Evolutionary conservation across 2,113 vertebrate species (phyloP).

Genomic region (Neofelis nebulosa): DNA sequence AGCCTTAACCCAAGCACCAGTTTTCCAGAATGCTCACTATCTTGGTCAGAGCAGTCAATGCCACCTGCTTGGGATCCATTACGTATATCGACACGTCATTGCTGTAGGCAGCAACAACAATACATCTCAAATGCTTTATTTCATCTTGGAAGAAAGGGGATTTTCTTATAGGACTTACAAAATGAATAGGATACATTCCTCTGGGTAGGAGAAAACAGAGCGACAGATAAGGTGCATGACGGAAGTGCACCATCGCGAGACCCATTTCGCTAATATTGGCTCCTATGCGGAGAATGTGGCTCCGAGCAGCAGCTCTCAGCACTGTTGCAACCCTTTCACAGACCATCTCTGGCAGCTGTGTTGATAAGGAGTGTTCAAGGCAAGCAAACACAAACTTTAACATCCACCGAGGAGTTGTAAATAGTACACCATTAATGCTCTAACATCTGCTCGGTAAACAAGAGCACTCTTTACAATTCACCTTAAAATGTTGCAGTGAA

Average conservation of each 20-base stretch:
- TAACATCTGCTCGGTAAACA: slow-evolving; percentile 62
- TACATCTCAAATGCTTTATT: background rate
- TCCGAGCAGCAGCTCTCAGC: background rate
- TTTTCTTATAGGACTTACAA: background rate
- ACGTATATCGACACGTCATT: background rate
- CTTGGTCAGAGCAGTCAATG: background rate
- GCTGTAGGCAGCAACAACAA: background rate
- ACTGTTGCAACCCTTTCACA: background rate
- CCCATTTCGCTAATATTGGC: background rate
- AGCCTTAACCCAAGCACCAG: background rate
- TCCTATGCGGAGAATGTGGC: background rate
- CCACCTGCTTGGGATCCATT: background rate
- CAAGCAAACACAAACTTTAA: slow-evolving; percentile 71
- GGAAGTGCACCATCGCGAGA: rapidly evolving
- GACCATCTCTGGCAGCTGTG: slow-evolving; percentile 72
- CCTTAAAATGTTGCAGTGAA: background rate
- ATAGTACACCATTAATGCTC: slow-evolving; percentile 22
- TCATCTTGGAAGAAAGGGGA: background rate
- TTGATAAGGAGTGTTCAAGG: slow-evolving; percentile 43
- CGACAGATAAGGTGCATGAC: background rate
- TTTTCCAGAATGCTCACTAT: background rate
- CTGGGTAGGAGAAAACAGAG: background rate
- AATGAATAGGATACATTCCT: background rate
- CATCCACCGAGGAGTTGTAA: slow-evolving; percentile 64
- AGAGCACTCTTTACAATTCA: background rate